These are phyloP conservation scores for Baronia brevicornis DNA, from an alignment of 2,888 invertebrate species.

Conservation along the genomic window DNA sequence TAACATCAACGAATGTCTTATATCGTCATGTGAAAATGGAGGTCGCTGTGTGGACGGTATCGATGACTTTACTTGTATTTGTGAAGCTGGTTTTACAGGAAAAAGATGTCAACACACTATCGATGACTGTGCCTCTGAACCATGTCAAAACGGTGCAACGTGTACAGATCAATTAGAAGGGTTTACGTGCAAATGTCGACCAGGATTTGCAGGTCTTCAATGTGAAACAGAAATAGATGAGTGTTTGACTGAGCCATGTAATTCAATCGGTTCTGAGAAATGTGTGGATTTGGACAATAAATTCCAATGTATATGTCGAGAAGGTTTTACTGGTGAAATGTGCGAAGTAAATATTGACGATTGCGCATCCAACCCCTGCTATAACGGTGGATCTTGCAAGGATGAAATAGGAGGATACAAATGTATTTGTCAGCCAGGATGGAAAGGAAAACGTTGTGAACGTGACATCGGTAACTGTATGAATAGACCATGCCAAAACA, in stretches of 20 bases:
- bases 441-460: conserved; percentile 91
- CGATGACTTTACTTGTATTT: conserved; percentile 89
- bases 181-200: conserved; percentile 93
- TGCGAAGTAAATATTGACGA: conserved; percentile 93
- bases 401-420: conserved; percentile 90
- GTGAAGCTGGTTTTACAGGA: conserved; percentile 96
- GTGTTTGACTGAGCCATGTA: conserved; percentile 93
- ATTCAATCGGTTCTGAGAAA: conserved; percentile 90
- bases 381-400: conserved; percentile 91
- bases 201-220: conserved; percentile 93
- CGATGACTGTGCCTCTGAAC: conserved; percentile 91
- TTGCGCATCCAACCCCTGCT: conserved; percentile 88
- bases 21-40: conserved; percentile 92
- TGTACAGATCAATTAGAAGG: conserved; percentile 92
- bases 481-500: conserved; percentile 92
- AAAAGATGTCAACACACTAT: conserved; percentile 94
- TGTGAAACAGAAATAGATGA: conserved; percentile 96
- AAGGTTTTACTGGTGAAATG: conserved; percentile 88
- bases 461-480: conserved; percentile 91
- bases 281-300: conserved; percentile 93
- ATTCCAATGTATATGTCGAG: conserved; percentile 90
- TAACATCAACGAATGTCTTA: conserved; percentile 93
- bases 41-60: conserved; percentile 93
- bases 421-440: conserved; percentile 89
- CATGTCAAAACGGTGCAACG: conserved; percentile 94